Base-by-base conservation (phyloP, 2,113 vertebrate species). In the Labrus mixtus region DNA sequence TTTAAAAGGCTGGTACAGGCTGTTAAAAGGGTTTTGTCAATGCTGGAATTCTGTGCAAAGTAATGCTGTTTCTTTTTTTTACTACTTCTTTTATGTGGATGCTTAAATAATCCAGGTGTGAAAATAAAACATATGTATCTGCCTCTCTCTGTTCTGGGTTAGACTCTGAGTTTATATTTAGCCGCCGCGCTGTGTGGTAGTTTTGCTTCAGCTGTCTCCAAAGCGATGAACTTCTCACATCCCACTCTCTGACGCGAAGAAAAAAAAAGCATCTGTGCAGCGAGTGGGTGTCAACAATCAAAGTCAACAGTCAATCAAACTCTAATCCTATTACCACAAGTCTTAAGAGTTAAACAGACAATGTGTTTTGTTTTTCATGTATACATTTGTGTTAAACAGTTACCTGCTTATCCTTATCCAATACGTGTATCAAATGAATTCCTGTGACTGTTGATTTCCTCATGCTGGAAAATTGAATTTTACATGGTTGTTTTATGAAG, bases 201-300 rank as follows among this genome's bases (percentile, higher is more conserved):
- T 76, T 85, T 68, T 81, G 81, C 43, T 17, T 68, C 71, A 78
- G 76, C 80, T 29, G 79, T 91, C 88, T 92, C 89, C 88, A 83
- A 87, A 90, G 88, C 83, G 80, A 90, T 87, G 55, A 64, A 70
- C 84, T 81, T 89, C 81, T 88, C 81, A 78, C 90, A 82, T 78
- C 90, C 87, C 87, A 87, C 90, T 84, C 89, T 74, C 75, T 86
- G 85, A 78, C 51, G 58, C 81, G 70, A 79, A 78, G 63, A 73
- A 69, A 77, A 87, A 69, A 77, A 87, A 84, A 82, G 89, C 76
- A 81, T 82, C 75, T 87, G 79, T 83, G 72, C 51, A 64, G 68
- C 78, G 43, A 66, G 23, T 64, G 13, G 55, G 73, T 80, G 83
- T 87, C 78, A 74, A 67, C 81, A 81, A 87, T 90, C 73, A 80